Evolutionary conservation across 2,797 vertebrate genomes (phyloP).

Genomic region (Menidia menidia): DNA sequence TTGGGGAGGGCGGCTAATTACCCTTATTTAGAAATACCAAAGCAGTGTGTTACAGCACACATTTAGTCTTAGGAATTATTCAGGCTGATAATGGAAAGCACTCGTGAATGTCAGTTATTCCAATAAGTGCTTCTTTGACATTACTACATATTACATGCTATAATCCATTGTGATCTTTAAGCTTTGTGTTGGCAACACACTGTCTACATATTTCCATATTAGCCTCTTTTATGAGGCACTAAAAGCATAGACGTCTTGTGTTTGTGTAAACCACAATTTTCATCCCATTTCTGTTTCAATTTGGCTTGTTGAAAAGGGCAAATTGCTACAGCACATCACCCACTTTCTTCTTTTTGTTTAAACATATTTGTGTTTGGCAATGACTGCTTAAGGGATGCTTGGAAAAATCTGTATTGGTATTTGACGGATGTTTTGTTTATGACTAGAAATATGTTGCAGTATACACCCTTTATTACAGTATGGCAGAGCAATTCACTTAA

Average conservation of each 20-base stretch:
- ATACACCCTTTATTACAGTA: background rate
- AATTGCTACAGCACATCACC: background rate
- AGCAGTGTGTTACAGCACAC: background rate
- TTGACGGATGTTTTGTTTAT: background rate
- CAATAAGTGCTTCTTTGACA: too few relatives aligned
- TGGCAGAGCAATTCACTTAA: background rate
- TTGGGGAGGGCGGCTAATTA: too few relatives aligned
- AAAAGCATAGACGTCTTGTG: too few relatives aligned
- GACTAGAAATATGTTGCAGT: background rate
- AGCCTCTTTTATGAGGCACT: too few relatives aligned
- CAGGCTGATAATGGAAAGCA: background rate
- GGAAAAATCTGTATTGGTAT: background rate
- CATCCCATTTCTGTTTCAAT: too few relatives aligned
- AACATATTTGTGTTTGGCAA: background rate
- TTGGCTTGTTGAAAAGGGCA: background rate
- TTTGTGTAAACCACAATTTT: too few relatives aligned
- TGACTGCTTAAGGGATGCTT: background rate
- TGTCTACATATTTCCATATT: too few relatives aligned
- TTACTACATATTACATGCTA: too few relatives aligned
- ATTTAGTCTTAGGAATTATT: background rate
- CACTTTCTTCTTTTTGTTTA: background rate
- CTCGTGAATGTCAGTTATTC: background rate
- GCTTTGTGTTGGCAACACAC: too few relatives aligned
- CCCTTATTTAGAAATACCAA: background rate
- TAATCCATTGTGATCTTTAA: too few relatives aligned